Conservation (phyloP, 2,113 vertebrate genomes). For the Cheilinus undulatus region DNA sequence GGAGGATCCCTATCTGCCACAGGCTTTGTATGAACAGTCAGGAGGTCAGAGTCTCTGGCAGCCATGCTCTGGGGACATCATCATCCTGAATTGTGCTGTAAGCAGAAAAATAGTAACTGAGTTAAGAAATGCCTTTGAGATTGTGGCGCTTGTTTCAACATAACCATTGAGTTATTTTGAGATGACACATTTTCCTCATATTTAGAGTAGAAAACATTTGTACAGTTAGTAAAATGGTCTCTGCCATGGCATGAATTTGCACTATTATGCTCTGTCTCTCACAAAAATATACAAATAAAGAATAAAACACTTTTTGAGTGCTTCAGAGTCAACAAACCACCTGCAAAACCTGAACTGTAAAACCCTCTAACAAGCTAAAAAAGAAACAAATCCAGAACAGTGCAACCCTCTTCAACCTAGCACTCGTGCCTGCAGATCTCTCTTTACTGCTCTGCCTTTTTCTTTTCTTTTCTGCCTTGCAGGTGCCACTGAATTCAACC, state of each 20-base stretch:
- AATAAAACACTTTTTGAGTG: conserved; percentile 3
- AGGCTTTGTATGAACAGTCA: background rate
- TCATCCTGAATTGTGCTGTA: background rate
- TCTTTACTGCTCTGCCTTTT: background rate
- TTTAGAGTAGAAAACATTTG: conserved; percentile 15
- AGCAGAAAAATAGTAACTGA: background rate
- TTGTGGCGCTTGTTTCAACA: background rate
- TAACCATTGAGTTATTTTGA: conserved; percentile 7
- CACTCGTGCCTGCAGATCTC: background rate
- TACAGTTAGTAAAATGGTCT: background rate
- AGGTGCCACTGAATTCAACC: conserved; percentile 19
- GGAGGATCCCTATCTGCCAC: background rate
- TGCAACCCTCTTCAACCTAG: conserved; percentile 27
- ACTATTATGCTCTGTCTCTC: background rate
- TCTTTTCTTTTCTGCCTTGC: background rate
- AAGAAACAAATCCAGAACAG: conserved; percentile 38
- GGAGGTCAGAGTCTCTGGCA: background rate
- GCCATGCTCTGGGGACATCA: background rate
- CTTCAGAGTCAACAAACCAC: conserved; percentile 28
- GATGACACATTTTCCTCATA: conserved; percentile 1
- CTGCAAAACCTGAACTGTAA: conserved; percentile 3
- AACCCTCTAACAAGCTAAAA: conserved; percentile 9
- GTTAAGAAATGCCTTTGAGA: background rate
- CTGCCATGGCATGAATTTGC: background rate
- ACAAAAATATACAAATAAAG: background rate